Base-by-base conservation (phyloP, 2,888 invertebrate genomes). In the Vannuccia rotundouncinata region DNA sequence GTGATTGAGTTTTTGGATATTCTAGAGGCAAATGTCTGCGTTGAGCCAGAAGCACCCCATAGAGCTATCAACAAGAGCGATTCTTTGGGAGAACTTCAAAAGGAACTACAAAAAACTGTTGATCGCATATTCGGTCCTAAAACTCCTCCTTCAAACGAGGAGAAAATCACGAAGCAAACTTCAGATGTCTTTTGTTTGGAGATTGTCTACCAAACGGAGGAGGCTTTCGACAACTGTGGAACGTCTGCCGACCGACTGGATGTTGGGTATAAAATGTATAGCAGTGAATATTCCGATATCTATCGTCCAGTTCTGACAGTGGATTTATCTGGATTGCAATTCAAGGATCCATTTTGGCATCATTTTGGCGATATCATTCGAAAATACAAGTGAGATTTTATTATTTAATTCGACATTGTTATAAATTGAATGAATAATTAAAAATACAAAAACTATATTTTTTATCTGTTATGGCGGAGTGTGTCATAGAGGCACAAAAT, bases 371-470 rank as follows among this genome's bases (percentile, higher is more conserved):
- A 66, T 27, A 5, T 66, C 25, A 5, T 66, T 13, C 5, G 66
- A 66, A 66, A 66, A 22, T 66, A 66, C 25, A 66, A 66, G 66
- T 66, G 66, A 66, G 66, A 22, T 66, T 22, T 13, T 66, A n/a
- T n/a, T n/a, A n/a, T n/a, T n/a, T n/a, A n/a, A n/a, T n/a, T n/a
- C n/a, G n/a, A n/a, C n/a, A n/a, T n/a, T n/a, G n/a, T n/a, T n/a
- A n/a, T n/a, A n/a, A n/a, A n/a, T n/a, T n/a, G n/a, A n/a, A n/a
- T n/a, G n/a, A n/a, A n/a, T n/a, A n/a, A n/a, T n/a, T n/a, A n/a
- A n/a, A n/a, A n/a, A n/a, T n/a, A n/a, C n/a, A n/a, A n/a, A n/a
- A n/a, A n/a, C n/a, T n/a, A n/a, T n/a, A n/a, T n/a, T n/a, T n/a
- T n/a, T n/a, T n/a, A n/a, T n/a, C n/a, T n/a, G n/a, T n/a, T n/a